These are phyloP conservation scores for Microcebus ravelobensis DNA, from an alignment of 2,113 vertebrate genomes.

Conservation along the genomic window DNA sequence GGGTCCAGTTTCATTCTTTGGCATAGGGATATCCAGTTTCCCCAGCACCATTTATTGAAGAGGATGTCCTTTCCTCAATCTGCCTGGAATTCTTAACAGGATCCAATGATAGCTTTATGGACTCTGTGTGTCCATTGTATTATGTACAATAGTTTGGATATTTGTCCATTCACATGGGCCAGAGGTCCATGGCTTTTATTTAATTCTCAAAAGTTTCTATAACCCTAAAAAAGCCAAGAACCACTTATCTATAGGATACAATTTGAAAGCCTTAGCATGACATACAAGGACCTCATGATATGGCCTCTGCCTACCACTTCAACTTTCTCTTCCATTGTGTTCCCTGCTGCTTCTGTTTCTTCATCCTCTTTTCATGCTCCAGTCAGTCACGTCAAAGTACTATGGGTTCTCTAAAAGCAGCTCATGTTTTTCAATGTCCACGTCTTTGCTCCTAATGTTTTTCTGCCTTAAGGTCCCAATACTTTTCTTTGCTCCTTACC, in stretches of 20 bases:
- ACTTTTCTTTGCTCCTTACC: neutral
- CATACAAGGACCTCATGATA: neutral
- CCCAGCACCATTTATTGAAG: no score
- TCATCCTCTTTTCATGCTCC: neutral
- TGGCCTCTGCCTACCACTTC: neutral
- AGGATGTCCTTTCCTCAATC: no score
- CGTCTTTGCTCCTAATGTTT: neutral
- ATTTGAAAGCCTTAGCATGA: neutral
- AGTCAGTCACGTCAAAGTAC: neutral
- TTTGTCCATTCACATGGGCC: neutral
- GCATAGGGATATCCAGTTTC: neutral
- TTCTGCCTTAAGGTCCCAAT: neutral
- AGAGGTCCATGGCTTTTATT: neutral
- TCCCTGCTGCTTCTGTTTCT: neutral
- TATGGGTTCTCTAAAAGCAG: neutral
- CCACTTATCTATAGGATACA: neutral
- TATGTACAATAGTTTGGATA: neutral
- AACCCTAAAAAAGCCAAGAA: neutral
- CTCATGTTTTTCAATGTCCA: neutral
- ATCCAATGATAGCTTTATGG: neutral
- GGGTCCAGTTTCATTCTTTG: neutral
- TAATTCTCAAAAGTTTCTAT: neutral
- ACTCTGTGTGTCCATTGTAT: neutral
- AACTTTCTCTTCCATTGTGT: neutral
- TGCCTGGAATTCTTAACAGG: slow-evolving; percentile 9